Percentiles rank a stretch among this genome's conserved stretches.
phyloP scores from a whole-genome alignment of 2,113 vertebrate genomes.

The Leucopternis melanops region DNA sequence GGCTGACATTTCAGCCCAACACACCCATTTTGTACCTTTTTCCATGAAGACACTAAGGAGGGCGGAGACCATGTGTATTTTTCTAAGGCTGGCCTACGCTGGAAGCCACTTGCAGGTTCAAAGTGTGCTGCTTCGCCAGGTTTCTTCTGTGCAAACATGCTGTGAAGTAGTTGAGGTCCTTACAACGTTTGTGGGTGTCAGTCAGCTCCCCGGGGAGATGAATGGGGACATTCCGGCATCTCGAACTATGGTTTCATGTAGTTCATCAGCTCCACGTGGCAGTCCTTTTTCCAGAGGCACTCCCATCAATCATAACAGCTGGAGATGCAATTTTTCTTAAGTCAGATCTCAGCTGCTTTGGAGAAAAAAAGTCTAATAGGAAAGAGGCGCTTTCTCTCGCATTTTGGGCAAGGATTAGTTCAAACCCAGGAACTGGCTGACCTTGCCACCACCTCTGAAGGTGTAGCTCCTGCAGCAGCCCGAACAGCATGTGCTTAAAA shows the following conservation, averaged over 20 bases:
- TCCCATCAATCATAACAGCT: neutral
- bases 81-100: neutral
- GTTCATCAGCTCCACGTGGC: neutral
- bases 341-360: neutral
- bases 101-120: neutral
- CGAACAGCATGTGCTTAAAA: neutral
- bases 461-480: neutral
- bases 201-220: neutral
- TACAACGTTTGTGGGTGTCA: neutral
- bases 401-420: neutral
- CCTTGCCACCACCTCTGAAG: neutral
- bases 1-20: neutral
- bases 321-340: neutral
- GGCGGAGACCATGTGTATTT: neutral
- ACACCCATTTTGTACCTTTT: neutral
- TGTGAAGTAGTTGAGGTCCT: constrained; percentile 11
- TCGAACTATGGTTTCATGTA: neutral
- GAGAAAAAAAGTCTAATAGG: neutral
- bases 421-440: neutral
- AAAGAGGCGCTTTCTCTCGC: neutral
- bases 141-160: neutral
- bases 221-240: neutral
- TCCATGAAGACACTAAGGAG: neutral
- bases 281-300: neutral
- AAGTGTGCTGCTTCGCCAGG: neutral